Percentiles rank a stretch among this genome's conserved stretches.
These are phyloP conservation scores for Distichodus sexfasciatus DNA, from an alignment of 2,797 vertebrate genomes.

Conservation along the genomic window DNA sequence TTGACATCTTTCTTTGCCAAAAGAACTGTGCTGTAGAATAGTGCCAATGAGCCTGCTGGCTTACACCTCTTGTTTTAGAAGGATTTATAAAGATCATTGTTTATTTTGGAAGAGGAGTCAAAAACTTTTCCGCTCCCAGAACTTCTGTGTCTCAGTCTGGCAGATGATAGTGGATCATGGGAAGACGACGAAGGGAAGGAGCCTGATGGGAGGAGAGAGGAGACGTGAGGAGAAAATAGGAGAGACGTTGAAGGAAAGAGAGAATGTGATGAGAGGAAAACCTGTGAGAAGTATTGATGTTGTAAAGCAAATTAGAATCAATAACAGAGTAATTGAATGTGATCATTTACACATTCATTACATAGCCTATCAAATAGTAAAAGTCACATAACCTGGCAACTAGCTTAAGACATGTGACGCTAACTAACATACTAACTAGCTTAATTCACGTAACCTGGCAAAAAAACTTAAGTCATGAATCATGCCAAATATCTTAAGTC, in stretches of 20 bases:
- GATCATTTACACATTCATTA: too few relatives aligned
- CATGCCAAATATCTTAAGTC: too few relatives aligned
- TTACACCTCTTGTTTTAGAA: not conserved
- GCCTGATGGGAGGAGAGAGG: not conserved
- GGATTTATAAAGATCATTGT: conserved; percentile 1
- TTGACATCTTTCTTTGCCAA: not conserved
- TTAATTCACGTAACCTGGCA: too few relatives aligned
- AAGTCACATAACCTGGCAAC: too few relatives aligned
- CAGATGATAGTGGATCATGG: not conserved
- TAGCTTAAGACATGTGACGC: too few relatives aligned
- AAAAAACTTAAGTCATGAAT: too few relatives aligned
- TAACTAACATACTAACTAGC: too few relatives aligned
- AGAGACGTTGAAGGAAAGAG: not conserved
- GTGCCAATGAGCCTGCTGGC: conserved; percentile 10
- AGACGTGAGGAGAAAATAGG: not conserved
- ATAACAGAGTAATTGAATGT: too few relatives aligned
- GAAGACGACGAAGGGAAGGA: not conserved
- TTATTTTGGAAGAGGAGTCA: not conserved
- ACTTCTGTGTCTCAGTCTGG: not conserved
- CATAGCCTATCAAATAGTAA: too few relatives aligned
- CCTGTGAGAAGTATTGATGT: too few relatives aligned
- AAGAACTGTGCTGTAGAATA: conserved; percentile 6
- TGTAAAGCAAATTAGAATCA: too few relatives aligned
- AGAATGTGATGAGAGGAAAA: too few relatives aligned
- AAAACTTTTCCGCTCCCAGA: not conserved